phyloP scores from a whole-genome alignment of 53 echinoderm and acorn worm genomes.

The Pentamera pediparva region DNA sequence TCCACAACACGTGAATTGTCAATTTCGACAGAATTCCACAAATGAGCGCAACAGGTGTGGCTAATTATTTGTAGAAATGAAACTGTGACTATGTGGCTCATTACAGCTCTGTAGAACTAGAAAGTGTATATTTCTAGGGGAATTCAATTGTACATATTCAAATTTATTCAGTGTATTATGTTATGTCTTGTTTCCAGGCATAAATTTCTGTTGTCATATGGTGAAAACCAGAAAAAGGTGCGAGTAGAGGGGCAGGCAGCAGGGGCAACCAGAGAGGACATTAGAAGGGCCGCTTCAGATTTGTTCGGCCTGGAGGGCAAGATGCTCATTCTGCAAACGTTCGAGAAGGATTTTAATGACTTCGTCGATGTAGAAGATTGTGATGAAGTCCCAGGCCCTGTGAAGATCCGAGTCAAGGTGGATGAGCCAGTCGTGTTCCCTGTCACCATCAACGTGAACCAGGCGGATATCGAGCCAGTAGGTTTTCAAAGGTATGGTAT shows the following conservation, averaged over 20 bases:
- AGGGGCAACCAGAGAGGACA: not conserved
- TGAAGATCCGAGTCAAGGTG: not conserved
- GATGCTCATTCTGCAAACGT: not conserved
- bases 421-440: not conserved
- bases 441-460: slow-evolving; percentile 1
- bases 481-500: no score
- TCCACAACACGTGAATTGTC: no score
- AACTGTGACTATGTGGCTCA: not conserved
- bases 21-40: no score
- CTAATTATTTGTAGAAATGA: no score
- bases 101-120: not conserved
- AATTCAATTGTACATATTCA: no score
- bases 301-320: not conserved
- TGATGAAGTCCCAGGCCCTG: not conserved
- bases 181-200: slow-evolving; percentile 3
- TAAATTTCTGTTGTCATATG: not conserved
- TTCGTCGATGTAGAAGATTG: not conserved
- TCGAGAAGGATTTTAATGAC: not conserved
- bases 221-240: not conserved
- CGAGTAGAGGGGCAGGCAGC: not conserved
- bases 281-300: not conserved
- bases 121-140: no score
- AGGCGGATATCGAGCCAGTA: not conserved
- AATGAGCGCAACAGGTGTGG: no score
- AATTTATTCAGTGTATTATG: not conserved